A percentile compares a stretch with the other conserved stretches of the same genome.
Conservation (phyloP, 2,888 invertebrate genomes). For the Chrysolina haemoptera region DNA sequence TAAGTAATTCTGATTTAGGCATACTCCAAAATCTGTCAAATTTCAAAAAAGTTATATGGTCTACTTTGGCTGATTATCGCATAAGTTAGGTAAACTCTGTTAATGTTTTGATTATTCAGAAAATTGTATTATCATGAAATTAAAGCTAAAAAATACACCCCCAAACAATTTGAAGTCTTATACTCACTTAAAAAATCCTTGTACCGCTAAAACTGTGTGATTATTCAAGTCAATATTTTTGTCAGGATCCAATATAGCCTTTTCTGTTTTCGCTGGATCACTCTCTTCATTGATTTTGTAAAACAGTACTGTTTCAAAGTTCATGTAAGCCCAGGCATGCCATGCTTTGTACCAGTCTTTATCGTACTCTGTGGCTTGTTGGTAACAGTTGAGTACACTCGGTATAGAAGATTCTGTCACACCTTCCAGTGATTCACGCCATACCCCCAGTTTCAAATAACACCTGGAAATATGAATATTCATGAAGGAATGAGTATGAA, state of each 20-base stretch:
- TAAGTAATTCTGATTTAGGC: no score
- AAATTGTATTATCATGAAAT: no score
- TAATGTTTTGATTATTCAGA: no score
- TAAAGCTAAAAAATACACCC: no score
- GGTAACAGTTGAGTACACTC: constrained; percentile 82
- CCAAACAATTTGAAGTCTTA: background rate
- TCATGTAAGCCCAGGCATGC: constrained; percentile 99
- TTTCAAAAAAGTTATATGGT: no score
- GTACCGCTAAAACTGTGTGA: constrained; percentile 92
- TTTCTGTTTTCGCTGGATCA: constrained; percentile 45
- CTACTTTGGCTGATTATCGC: no score
- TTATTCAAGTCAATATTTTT: constrained; percentile 77
- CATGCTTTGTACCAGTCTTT: constrained; percentile 97
- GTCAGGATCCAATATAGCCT: constrained; percentile 54
- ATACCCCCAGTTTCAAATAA: constrained; percentile 94
- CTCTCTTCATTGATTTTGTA: constrained; percentile 70
- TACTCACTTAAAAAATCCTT: constrained; percentile 85
- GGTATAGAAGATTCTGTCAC: constrained; percentile 85
- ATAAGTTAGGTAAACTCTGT: no score
- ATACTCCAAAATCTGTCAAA: no score
- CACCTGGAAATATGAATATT: constrained; percentile 70
- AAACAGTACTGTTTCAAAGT: constrained; percentile 91
- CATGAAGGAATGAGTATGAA: no score
- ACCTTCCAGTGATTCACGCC: constrained; percentile 92
- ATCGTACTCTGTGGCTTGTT: constrained; percentile 87